Evolutionary conservation across 2,113 vertebrate genomes (phyloP), one percentile per base, ranked within the genome.

Genomic region (Lipotes vexillifer): DNA sequence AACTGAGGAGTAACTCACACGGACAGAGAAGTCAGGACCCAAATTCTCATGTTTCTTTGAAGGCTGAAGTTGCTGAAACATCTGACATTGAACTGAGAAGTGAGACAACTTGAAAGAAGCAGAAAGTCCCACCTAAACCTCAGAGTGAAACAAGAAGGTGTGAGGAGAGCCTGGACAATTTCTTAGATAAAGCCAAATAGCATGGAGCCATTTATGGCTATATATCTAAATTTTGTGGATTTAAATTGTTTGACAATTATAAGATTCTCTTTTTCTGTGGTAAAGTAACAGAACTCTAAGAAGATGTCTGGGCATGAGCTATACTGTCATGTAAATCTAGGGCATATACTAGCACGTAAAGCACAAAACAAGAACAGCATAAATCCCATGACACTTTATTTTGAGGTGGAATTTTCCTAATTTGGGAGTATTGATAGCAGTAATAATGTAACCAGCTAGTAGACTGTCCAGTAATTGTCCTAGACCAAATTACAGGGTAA

Each of bases 271-370:
- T 86, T 94, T 66, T 52, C 49, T 95, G 12, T 52, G 33, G 80
- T 88, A 91, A 95, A 96, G 96, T 90, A 93, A 75, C 33, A 92
- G 89, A 81, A 71, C 38, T 92, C 41, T 80, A 97, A 94, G 44
- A 86, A 41, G 57, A 33, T 96, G 77, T 59, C 57, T 88, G 91
- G 55, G 25, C 27, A 63, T 94, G 61, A 93, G 46, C 38, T 63
- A 85, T 36, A 36, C 57, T 77, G 31, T 94, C 63, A 25, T 74
- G 80, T 74, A 83, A 85, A 93, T 71, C 90, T 81, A 85, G 88
- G n/a, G 75, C 14, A 41, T 52, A 52, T 8, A 71, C 44, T 80
- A 88, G 27, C 59, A 95, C 33, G 93, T 71, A 87, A 96, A 85
- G 14, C 31, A 90, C 65, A 91, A 96, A 97, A 65, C 49, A 93